phyloP scores from a whole-genome alignment of 2,113 vertebrate species.

The Callaeas wilsoni region DNA sequence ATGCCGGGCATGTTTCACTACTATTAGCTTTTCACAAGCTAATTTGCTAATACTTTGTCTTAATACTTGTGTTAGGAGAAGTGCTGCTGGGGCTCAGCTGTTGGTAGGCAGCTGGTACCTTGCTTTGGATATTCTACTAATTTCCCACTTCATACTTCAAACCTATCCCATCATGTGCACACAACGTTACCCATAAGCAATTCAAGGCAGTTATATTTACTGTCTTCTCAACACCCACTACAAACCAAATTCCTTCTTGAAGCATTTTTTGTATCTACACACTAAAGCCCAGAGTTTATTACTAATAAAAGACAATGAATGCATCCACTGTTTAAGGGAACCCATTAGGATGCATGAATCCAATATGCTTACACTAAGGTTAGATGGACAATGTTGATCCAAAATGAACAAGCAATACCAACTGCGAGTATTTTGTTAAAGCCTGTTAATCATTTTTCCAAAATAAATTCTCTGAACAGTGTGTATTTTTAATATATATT shows the following conservation, averaged over 20 bases:
- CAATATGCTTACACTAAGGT: neutral
- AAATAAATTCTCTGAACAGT: slow-evolving; percentile 72
- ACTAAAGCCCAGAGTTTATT: neutral
- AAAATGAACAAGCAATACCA: neutral
- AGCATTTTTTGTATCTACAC: neutral
- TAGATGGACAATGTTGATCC: neutral
- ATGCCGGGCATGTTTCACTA: neutral
- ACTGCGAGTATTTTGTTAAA: neutral
- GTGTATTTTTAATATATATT: slow-evolving; percentile 69
- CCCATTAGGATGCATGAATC: neutral
- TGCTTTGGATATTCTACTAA: neutral
- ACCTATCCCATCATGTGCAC: neutral
- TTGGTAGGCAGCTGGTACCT: neutral
- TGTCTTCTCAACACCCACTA: neutral
- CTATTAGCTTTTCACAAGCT: neutral
- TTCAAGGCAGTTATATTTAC: neutral
- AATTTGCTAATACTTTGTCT: neutral
- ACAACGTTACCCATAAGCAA: neutral
- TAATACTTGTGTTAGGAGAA: neutral
- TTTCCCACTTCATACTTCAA: neutral
- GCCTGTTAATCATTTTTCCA: slow-evolving; percentile 15
- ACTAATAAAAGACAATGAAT: neutral
- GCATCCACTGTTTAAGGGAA: neutral
- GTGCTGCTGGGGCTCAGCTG: neutral
- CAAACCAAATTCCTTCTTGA: neutral